A percentile compares a stretch with the other conserved stretches of the same genome.
Evolutionary conservation across 2,797 vertebrate species (phyloP).

Genomic region (Phoebastria nigripes): DNA sequence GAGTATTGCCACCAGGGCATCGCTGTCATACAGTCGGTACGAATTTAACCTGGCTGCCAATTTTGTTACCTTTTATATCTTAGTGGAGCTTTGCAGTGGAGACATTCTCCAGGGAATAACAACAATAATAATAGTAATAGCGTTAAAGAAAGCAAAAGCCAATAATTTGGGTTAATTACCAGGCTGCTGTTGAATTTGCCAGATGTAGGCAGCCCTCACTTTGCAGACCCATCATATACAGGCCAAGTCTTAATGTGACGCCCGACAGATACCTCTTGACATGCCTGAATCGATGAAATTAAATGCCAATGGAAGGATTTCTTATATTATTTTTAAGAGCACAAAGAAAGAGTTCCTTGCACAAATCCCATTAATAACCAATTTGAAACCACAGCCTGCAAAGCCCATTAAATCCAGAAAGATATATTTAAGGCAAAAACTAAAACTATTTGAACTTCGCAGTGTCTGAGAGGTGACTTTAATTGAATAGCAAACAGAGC

Average conservation of each 20-base stretch:
- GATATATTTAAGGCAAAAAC: slow-evolving; percentile 13
- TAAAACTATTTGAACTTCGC: slow-evolving; percentile 13
- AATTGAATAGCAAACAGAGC: slow-evolving; percentile 40
- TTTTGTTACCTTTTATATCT: background rate
- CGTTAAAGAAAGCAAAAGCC: background rate
- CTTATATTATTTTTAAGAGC: background rate
- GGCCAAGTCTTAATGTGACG: background rate
- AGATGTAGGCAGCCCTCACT: background rate
- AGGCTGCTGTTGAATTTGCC: background rate
- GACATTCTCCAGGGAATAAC: background rate
- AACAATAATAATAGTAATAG: background rate
- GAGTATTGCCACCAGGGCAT: background rate
- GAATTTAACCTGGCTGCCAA: background rate
- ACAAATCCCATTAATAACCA: slow-evolving; percentile 21
- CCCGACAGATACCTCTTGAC: background rate
- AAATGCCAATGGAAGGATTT: background rate
- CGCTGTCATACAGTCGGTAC: accelerated
- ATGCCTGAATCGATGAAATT: background rate
- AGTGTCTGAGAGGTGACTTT: background rate
- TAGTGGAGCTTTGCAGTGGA: background rate
- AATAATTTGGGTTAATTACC: background rate
- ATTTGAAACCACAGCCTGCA: background rate
- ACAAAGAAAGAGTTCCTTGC: background rate
- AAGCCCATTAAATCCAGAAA: slow-evolving; percentile 26
- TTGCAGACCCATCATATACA: background rate